A percentile compares a stretch with the other conserved stretches of the same genome.
phyloP scores from a whole-genome alignment of 2,113 vertebrate species.

The Osmerus eperlanus region DNA sequence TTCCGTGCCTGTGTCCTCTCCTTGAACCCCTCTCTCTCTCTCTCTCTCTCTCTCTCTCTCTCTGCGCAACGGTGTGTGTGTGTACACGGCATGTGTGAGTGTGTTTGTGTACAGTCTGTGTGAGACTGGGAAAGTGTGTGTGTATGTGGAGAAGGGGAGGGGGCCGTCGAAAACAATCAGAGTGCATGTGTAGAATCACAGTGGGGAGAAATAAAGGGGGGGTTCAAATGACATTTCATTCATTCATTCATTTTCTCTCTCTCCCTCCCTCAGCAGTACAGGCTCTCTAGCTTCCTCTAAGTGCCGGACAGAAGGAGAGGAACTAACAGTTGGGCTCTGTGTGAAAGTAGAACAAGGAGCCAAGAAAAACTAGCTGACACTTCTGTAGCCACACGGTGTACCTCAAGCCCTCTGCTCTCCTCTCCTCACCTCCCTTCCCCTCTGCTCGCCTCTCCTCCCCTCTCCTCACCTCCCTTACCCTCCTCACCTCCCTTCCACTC shows the following conservation, averaged over 20 bases:
- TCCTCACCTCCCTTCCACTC: too few relatives aligned
- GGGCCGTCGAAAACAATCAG: constrained; percentile 12
- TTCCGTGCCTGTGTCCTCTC: constrained; percentile 50
- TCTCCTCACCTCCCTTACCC: too few relatives aligned
- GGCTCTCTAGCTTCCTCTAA: not conserved
- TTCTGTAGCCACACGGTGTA: constrained; percentile 19
- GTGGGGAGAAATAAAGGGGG: constrained; percentile 8
- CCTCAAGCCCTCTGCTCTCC: constrained; percentile 16
- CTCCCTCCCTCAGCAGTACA: not conserved
- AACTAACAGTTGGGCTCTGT: constrained; percentile 5
- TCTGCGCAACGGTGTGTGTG: constrained; percentile 22
- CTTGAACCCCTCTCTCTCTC: constrained; percentile 48
- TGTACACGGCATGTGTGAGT: constrained; percentile 10
- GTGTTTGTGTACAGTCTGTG: not conserved
- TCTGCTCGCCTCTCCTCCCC: not conserved
- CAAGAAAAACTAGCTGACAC: constrained; percentile 46
- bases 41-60: too few relatives aligned
- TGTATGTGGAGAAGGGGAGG: not conserved
- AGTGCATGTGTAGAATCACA: constrained; percentile 7
- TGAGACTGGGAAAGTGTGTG: not conserved
- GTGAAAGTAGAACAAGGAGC: constrained; percentile 36
- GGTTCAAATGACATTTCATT: constrained; percentile 21
- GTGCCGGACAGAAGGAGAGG: constrained; percentile 1
- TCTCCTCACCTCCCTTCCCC: too few relatives aligned
- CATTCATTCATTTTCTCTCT: not conserved